Evolutionary conservation across 1,140 invertebrate genomes (phyloP), one percentile per base, ranked within the genome.

Genomic region (Harpegnathos saltator): DNA sequence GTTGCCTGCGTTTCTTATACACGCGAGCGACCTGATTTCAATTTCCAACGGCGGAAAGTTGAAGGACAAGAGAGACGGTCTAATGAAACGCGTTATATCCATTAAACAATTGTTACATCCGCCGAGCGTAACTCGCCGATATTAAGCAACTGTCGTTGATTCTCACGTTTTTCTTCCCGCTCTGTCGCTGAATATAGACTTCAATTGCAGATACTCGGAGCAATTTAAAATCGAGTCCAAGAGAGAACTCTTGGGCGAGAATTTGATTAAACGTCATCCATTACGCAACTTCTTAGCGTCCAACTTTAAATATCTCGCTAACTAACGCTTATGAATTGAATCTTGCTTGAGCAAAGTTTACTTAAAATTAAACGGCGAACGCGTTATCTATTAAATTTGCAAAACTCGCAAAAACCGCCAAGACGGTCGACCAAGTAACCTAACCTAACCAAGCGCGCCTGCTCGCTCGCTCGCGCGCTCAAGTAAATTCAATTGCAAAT

Each of bases 1-100:
- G 61, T 77, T 77, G 19, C n/a, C n/a, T 2, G 65, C 33, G 66
- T 58, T 69, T 69, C 65, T 48, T 58, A 19, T 66, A 44, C 11
- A 44, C 9, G 11, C 65, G 29, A 1, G 22, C 7, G n/a, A 29
- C 12, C 17, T 69, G 65, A 80, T 80, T 69, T 69, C 69, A 80
- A 58, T 69, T 80, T 80, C 48, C 48, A 66, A 58, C 29, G 24
- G 14, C 11, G 4, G 7, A 62, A 66, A 77, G 24, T 66, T 66
- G 19, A 68, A 7, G 5, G 26, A 52, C 2, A 9, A 66, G 24
- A 33, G 38, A 17, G 38, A 12, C 24, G 1, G 54, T 1, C 26
- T 3, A 1, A 54, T 22, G 54, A 65, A 26, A 50, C 14, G 5
- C 38, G 26, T 5, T 5, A 19, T 33, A 33, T 62, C 33, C 7